Conservation (phyloP, 2,888 invertebrate species). For the Carterocephalus palaemon region DNA sequence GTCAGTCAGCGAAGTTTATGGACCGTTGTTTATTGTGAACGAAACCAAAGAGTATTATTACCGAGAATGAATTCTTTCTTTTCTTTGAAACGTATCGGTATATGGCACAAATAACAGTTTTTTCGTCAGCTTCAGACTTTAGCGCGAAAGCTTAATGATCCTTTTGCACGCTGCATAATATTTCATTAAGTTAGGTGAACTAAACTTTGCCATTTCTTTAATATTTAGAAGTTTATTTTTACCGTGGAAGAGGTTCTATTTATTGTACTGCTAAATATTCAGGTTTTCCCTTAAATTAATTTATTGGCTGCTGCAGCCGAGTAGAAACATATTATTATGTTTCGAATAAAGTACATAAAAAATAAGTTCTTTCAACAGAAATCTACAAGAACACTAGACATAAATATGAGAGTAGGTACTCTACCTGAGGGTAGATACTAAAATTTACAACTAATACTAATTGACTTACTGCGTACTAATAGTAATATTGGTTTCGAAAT, state of each 20-base stretch:
- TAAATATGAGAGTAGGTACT: too few relatives aligned
- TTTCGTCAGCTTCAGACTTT: constrained; percentile 8
- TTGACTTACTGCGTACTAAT: too few relatives aligned
- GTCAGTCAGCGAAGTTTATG: constrained; percentile 56
- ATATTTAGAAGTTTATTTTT: neutral
- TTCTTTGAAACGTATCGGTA: constrained; percentile 37
- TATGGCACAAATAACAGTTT: constrained; percentile 7
- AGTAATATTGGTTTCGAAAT: too few relatives aligned
- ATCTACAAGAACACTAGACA: too few relatives aligned
- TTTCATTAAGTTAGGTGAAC: neutral
- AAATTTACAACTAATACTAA: too few relatives aligned
- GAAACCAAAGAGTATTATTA: constrained; percentile 44
- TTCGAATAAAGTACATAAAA: too few relatives aligned
- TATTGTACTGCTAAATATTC: too few relatives aligned
- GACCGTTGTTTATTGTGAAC: constrained; percentile 57
- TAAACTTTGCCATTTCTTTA: neutral
- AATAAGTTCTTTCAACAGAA: too few relatives aligned
- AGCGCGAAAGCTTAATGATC: neutral
- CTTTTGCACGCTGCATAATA: neutral
- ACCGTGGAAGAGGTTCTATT: neutral
- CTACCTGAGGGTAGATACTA: too few relatives aligned
- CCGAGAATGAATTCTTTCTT: constrained; percentile 60
- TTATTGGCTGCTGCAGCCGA: too few relatives aligned
- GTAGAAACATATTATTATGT: too few relatives aligned
- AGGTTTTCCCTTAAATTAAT: too few relatives aligned